A percentile compares a stretch with the other conserved stretches of the same genome.
Evolutionary conservation across 2,888 invertebrate species (phyloP).

Genomic region (Invenusta paracnida): DNA sequence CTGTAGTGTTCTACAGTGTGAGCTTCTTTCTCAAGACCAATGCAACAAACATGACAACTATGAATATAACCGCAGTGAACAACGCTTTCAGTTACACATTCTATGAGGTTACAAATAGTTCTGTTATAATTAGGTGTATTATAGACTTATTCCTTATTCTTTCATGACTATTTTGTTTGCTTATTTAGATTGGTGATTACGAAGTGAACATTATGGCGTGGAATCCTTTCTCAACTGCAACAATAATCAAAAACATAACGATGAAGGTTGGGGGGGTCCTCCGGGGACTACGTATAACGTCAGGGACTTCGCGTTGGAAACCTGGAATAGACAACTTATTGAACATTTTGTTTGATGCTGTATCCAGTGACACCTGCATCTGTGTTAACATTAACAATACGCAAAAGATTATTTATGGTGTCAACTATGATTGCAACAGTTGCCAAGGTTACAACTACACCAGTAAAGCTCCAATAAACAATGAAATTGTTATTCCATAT

Average conservation of each 20-base stretch:
- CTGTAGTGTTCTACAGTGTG: not conserved
- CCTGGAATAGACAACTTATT: constrained; percentile 48
- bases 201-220: constrained; percentile 46
- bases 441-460: constrained; percentile 35
- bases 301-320: constrained; percentile 12
- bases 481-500: constrained; percentile 32
- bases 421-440: not conserved
- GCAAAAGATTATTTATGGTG: constrained; percentile 31
- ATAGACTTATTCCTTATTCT: too few relatives aligned
- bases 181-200: constrained; percentile 46
- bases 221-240: constrained; percentile 47
- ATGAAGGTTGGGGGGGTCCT: constrained; percentile 46
- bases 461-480: constrained; percentile 24
- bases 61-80: not conserved
- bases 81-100: not conserved
- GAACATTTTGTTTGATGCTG: constrained; percentile 47
- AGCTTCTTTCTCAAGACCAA: not conserved
- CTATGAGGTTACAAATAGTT: not conserved
- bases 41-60: not conserved
- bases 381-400: constrained; percentile 49
- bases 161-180: too few relatives aligned
- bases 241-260: constrained; percentile 44
- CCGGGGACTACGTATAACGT: constrained; percentile 43
- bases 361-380: constrained; percentile 50
- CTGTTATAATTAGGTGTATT: too few relatives aligned